Evolutionary conservation across 2,888 invertebrate genomes (phyloP).

Genomic region (Acleris holmiana): DNA sequence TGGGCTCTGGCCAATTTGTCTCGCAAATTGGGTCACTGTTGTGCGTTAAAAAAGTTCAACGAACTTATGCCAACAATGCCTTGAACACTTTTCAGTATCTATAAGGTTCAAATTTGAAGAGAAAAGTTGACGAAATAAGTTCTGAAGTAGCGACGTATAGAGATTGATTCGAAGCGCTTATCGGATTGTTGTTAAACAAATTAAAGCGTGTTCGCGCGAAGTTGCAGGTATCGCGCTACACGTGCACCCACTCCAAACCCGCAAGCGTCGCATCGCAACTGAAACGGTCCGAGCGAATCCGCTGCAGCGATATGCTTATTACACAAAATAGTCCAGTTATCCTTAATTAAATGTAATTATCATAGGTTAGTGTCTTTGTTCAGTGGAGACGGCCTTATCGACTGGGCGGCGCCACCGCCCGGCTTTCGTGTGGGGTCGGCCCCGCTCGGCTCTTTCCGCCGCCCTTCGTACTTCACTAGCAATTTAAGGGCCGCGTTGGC

Average conservation of each 20-base stretch:
- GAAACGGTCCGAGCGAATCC: not conserved
- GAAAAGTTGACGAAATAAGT: too few relatives aligned
- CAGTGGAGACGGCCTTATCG: constrained; percentile 83
- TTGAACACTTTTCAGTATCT: too few relatives aligned
- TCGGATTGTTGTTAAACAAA: constrained; percentile 34
- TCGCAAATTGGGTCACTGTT: constrained; percentile 20
- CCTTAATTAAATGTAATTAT: constrained; percentile 83
- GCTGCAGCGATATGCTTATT: constrained; percentile 67
- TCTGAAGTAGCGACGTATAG: not conserved
- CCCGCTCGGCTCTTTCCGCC: constrained; percentile 60
- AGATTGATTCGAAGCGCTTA: constrained; percentile 9
- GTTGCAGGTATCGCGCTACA: constrained; percentile 6
- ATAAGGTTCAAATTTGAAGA: too few relatives aligned
- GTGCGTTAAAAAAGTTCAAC: constrained; percentile 9
- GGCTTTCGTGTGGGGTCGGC: constrained; percentile 63
- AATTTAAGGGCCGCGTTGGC: constrained; percentile 81
- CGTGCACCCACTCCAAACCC: not conserved
- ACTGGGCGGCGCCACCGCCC: constrained; percentile 82
- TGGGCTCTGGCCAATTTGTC: constrained; percentile 25
- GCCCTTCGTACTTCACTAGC: constrained; percentile 63
- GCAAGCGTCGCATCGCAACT: too few relatives aligned
- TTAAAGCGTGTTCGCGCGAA: constrained; percentile 17
- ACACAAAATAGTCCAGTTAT: constrained; percentile 74
- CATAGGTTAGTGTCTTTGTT: constrained; percentile 84
- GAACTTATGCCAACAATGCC: constrained; percentile 2